Conservation (phyloP, 2,113 vertebrate genomes). For the Macroglossus sobrinus region DNA sequence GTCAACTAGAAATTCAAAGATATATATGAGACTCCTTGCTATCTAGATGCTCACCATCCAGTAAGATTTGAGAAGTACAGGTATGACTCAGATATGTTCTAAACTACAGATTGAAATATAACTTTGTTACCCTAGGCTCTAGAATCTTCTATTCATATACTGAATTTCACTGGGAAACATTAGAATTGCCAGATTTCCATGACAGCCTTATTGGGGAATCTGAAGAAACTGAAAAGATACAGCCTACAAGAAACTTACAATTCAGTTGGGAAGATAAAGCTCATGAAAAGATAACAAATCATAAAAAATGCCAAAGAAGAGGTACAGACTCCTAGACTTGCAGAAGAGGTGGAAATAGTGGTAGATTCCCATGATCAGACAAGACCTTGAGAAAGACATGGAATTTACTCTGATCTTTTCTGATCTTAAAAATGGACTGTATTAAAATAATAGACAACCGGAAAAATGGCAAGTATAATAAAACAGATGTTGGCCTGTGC, state of each 20-base stretch:
- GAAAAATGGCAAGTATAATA: background rate
- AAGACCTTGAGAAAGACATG: background rate
- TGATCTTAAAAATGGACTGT: background rate
- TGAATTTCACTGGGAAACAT: slow-evolving; percentile 4
- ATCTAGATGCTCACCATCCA: background rate
- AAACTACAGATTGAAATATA: background rate
- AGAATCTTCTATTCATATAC: background rate
- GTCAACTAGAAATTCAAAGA: background rate
- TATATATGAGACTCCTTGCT: background rate
- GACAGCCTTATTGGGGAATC: background rate
- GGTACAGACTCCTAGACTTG: background rate
- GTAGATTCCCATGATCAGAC: background rate
- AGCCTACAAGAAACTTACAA: background rate
- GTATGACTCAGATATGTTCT: background rate
- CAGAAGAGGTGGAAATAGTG: background rate
- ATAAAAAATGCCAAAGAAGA: background rate
- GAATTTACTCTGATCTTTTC: background rate
- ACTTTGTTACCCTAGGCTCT: background rate
- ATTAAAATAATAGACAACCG: background rate
- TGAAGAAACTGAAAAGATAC: background rate
- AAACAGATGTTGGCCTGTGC: background rate
- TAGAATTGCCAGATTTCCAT: background rate
- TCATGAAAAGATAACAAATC: background rate
- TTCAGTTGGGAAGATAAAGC: background rate
- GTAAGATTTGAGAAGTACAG: background rate